Percentiles rank a stretch among this genome's conserved stretches.
Evolutionary conservation across 2,797 vertebrate genomes (phyloP).

Genomic region (Anableps anableps): DNA sequence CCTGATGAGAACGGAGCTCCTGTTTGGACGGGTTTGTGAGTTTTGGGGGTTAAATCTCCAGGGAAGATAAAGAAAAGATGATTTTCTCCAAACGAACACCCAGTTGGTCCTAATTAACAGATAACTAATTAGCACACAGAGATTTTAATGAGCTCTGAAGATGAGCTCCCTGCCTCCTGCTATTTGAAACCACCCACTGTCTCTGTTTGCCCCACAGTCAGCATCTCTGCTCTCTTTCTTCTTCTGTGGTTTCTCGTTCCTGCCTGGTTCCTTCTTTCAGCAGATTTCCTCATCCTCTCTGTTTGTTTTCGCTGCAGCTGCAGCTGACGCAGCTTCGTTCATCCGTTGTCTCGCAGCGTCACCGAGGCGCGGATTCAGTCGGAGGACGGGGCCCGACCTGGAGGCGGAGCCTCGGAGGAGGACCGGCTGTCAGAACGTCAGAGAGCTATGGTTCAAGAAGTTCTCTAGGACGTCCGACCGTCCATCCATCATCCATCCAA

Average conservation of each 20-base stretch:
- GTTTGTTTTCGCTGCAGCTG: constrained; percentile 30
- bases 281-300: constrained; percentile 42
- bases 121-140: constrained; percentile 70
- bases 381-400: no score
- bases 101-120: constrained; percentile 71
- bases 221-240: constrained; percentile 10
- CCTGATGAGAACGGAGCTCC: neutral
- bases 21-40: neutral
- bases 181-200: constrained; percentile 68
- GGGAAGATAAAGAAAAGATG: constrained; percentile 40
- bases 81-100: constrained; percentile 58
- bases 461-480: no score
- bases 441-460: no score
- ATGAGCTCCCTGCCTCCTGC: constrained; percentile 68
- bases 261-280: constrained; percentile 21
- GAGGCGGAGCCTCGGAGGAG: no score
- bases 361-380: no score
- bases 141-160: constrained; percentile 74
- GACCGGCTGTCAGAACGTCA: no score
- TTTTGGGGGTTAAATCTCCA: constrained; percentile 15
- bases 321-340: no score
- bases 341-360: neutral
- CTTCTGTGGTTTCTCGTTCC: constrained; percentile 10
- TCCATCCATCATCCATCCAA: no score
- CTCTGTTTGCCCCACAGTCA: constrained; percentile 38